Conservation (phyloP, 1,140 invertebrate genomes). For the Drosophila pachea region DNA sequence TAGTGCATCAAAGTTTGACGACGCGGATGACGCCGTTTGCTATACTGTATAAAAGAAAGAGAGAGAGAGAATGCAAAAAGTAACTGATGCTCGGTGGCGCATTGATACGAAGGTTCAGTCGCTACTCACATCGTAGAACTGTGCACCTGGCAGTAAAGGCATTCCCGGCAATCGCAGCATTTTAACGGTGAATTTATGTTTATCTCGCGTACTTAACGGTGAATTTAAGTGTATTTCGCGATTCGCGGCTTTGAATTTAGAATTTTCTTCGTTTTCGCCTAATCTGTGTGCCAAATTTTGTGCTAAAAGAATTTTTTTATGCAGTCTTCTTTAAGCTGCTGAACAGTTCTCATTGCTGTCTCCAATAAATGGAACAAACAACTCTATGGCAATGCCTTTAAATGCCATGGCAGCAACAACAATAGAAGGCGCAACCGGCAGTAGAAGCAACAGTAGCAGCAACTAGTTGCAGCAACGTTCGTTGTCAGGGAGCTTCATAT, state of each 20-base stretch:
- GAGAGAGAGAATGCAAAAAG: not conserved
- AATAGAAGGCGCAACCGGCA: too few species aligned
- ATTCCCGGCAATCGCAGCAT: constrained; percentile 75
- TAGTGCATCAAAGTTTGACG: constrained; percentile 71
- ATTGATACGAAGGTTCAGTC: not conserved
- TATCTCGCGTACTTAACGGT: too few species aligned
- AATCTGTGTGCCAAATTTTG: constrained; percentile 22
- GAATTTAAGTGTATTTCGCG: constrained; percentile 3
- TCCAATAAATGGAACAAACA: constrained; percentile 73
- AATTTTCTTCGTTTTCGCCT: not conserved
- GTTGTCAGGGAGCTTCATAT: constrained; percentile 36
- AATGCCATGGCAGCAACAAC: constrained; percentile 42
- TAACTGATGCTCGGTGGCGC: too few species aligned
- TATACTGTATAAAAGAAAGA: constrained; percentile 76
- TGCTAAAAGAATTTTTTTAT: constrained; percentile 37
- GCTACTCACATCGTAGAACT: constrained; percentile 72
- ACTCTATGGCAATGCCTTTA: constrained; percentile 54
- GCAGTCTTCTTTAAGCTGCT: constrained; percentile 28
- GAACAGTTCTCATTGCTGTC: constrained; percentile 32
- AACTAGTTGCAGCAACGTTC: constrained; percentile 44
- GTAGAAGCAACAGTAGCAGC: constrained; percentile 20
- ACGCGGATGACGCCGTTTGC: constrained; percentile 81
- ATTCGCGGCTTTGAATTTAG: constrained; percentile 23
- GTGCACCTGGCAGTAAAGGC: constrained; percentile 71
- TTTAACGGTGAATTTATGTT: constrained; percentile 23